Conservation (phyloP, 2,113 vertebrate genomes). For the Rhineura floridana region DNA sequence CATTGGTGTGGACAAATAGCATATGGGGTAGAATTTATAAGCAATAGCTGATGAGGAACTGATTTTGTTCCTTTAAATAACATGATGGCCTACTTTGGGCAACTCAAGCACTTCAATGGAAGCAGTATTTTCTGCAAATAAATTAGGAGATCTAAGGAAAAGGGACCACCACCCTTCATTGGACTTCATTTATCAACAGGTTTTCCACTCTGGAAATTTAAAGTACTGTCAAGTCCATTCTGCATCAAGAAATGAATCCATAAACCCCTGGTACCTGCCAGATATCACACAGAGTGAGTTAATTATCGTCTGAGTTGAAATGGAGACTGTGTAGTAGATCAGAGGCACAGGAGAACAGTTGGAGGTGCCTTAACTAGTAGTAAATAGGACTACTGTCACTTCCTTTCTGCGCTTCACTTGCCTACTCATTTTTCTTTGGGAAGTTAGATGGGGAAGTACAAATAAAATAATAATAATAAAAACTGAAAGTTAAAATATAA, state of each 20-base stretch:
- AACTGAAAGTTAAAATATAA: not conserved
- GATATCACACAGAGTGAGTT: slow-evolving; percentile 48
- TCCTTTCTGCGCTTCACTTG: slow-evolving; percentile 2
- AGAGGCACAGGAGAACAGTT: slow-evolving; percentile 48
- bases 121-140: not conserved
- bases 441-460: not conserved
- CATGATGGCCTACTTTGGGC: slow-evolving; percentile 22
- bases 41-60: not conserved
- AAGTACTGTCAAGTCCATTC: slow-evolving; percentile 37
- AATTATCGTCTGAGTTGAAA: slow-evolving; percentile 36
- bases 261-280: slow-evolving; percentile 36
- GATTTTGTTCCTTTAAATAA: slow-evolving; percentile 30
- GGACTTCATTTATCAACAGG: slow-evolving; percentile 40
- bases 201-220: slow-evolving; percentile 42
- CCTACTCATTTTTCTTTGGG: not conserved
- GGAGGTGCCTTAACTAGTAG: slow-evolving; percentile 39
- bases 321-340: slow-evolving; percentile 36
- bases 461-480: slow-evolving; percentile 27
- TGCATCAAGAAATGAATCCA: not conserved
- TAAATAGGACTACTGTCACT: slow-evolving; percentile 33
- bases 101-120: not conserved
- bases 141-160: slow-evolving; percentile 31
- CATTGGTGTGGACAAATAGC: not conserved
- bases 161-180: slow-evolving; percentile 7
- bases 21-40: not conserved